Percentiles rank a stretch among this genome's conserved stretches.
Evolutionary conservation across 2,113 vertebrate species (phyloP).

Genomic region (Enhydra lutris): DNA sequence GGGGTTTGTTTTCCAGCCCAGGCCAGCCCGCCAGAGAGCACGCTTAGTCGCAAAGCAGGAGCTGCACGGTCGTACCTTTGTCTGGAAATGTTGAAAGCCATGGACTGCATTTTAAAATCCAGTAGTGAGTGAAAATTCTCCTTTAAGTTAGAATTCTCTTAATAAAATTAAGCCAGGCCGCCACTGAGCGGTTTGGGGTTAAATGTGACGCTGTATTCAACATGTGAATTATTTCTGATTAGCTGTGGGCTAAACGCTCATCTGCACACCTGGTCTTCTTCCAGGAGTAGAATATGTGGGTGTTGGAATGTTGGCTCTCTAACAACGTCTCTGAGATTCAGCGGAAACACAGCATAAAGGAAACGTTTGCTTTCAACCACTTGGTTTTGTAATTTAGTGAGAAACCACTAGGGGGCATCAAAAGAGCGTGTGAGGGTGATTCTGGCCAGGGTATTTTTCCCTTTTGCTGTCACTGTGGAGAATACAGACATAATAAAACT

Average conservation of each 20-base stretch:
- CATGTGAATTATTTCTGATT: accelerated
- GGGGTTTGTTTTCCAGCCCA: accelerated
- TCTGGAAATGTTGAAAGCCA: background rate
- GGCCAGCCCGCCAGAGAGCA: accelerated
- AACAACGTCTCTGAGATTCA: background rate
- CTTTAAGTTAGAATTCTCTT: background rate
- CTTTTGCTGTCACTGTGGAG: background rate
- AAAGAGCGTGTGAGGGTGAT: accelerated
- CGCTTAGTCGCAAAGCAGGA: accelerated
- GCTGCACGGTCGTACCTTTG: accelerated
- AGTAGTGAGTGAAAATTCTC: background rate
- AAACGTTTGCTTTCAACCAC: accelerated
- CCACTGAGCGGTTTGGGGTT: background rate
- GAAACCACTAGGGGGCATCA: conserved; percentile 50
- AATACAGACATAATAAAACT: conserved; percentile 42
- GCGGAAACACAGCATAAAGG: accelerated
- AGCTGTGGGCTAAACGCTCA: no score
- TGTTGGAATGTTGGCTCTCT: accelerated
- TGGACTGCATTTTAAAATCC: background rate
- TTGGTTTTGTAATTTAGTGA: background rate
- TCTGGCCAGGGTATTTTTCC: accelerated
- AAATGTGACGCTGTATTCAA: accelerated
- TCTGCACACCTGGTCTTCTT: background rate
- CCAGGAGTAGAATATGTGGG: accelerated
- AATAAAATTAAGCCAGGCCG: background rate